These are phyloP conservation scores for Drosophila mauritiana DNA, from an alignment of 1,140 invertebrate genomes.

Conservation along the genomic window DNA sequence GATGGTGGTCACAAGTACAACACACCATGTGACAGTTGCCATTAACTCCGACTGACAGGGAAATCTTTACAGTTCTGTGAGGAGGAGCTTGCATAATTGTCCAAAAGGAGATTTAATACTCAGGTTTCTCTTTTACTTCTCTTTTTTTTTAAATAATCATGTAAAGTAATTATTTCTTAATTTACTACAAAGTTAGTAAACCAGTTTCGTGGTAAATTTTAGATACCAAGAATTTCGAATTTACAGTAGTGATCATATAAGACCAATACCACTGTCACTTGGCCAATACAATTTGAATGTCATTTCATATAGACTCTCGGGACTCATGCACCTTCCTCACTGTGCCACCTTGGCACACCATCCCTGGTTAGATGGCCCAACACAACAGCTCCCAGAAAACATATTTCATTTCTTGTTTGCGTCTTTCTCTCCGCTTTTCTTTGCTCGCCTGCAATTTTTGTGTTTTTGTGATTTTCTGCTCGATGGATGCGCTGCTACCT, in stretches of 20 bases:
- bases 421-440: constrained; percentile 26
- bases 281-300: constrained; percentile 13
- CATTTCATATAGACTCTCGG: neutral
- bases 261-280: neutral
- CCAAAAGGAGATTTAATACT: neutral
- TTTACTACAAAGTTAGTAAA: neutral
- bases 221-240: too few species aligned
- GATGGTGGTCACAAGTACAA: too few species aligned
- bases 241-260: too few species aligned
- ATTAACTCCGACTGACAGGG: neutral
- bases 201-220: neutral
- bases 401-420: constrained; percentile 62
- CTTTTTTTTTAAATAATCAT: too few species aligned
- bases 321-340: constrained; percentile 9
- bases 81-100: neutral
- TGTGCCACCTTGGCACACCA: constrained; percentile 2
- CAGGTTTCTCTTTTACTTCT: neutral
- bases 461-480: constrained; percentile 19
- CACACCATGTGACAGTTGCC: constrained; percentile 10
- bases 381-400: constrained; percentile 44
- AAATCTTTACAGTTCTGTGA: neutral
- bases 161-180: too few species aligned
- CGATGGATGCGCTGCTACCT: constrained; percentile 47
- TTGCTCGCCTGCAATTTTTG: constrained; percentile 38
- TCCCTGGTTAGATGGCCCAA: constrained; percentile 25